These are phyloP conservation scores for Tursiops truncatus DNA, from an alignment of 2,113 vertebrate genomes.

Conservation along the genomic window DNA sequence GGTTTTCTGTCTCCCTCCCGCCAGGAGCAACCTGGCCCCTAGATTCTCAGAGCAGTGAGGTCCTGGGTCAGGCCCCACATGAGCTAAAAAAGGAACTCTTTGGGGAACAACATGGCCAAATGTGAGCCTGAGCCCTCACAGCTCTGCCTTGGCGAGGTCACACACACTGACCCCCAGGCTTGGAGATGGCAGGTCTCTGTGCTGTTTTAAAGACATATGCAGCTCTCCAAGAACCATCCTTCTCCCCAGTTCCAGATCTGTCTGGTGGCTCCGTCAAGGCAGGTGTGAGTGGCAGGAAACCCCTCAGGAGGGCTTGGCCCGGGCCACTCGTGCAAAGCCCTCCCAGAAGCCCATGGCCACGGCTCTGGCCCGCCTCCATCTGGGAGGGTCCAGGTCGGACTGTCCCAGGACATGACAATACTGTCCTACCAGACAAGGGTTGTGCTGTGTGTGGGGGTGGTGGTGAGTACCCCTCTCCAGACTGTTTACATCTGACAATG, in stretches of 20 bases:
- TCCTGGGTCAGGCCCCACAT: constrained; percentile 79
- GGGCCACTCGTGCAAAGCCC: background rate
- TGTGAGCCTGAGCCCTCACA: background rate
- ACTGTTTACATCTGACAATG: background rate
- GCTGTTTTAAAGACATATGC: background rate
- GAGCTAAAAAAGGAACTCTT: constrained; percentile 81
- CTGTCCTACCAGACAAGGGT: background rate
- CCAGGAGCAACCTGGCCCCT: constrained; percentile 74
- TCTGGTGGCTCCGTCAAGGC: background rate
- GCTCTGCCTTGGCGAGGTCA: background rate
- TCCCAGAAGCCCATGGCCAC: background rate
- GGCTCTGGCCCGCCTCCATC: background rate
- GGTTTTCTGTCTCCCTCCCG: constrained; percentile 41
- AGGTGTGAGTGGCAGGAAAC: background rate
- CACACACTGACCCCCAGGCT: background rate
- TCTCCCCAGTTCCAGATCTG: no score
- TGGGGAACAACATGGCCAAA: constrained; percentile 78
- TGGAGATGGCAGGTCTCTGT: background rate
- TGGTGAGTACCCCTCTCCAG: fast-evolving
- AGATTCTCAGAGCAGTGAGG: constrained; percentile 81
- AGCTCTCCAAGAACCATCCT: background rate
- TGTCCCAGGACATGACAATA: background rate
- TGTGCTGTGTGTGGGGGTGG: fast-evolving
- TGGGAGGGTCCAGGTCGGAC: background rate
- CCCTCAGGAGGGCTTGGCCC: background rate